These are phyloP conservation scores for Tetragonula carbonaria DNA, from an alignment of 2,888 invertebrate genomes.

Conservation along the genomic window DNA sequence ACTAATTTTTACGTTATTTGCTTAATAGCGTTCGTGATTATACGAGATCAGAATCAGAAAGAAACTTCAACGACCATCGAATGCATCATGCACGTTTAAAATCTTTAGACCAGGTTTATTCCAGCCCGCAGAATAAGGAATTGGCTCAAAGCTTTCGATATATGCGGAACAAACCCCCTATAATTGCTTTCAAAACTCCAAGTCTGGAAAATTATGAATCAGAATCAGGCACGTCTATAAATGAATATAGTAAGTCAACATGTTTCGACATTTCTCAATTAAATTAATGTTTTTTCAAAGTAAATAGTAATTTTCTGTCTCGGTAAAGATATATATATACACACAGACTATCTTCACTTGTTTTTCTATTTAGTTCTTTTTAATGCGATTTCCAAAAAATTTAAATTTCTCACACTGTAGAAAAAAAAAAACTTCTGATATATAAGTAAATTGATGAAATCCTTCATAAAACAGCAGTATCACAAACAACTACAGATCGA, in stretches of 20 bases:
- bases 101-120: constrained; percentile 88
- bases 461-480: constrained; percentile 1
- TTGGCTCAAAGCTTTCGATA: constrained; percentile 95
- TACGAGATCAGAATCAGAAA: constrained; percentile 92
- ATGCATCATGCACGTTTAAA: constrained; percentile 88
- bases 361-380: background rate
- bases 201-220: constrained; percentile 89
- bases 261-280: background rate
- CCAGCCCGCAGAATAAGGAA: constrained; percentile 91
- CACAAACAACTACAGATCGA: background rate
- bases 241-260: constrained; percentile 21
- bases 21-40: constrained; percentile 88
- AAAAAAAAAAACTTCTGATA: background rate
- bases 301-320: background rate
- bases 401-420: background rate
- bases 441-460: background rate
- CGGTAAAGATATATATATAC: background rate
- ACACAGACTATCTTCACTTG: background rate
- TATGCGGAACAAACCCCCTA: constrained; percentile 94
- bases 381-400: background rate
- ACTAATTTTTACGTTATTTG: background rate
- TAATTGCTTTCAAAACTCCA: constrained; percentile 94
- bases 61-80: constrained; percentile 89
- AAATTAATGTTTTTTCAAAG: background rate
- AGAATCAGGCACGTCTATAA: constrained; percentile 42